Conservation (phyloP, 2,888 invertebrate genomes). For the Amiota minor region DNA sequence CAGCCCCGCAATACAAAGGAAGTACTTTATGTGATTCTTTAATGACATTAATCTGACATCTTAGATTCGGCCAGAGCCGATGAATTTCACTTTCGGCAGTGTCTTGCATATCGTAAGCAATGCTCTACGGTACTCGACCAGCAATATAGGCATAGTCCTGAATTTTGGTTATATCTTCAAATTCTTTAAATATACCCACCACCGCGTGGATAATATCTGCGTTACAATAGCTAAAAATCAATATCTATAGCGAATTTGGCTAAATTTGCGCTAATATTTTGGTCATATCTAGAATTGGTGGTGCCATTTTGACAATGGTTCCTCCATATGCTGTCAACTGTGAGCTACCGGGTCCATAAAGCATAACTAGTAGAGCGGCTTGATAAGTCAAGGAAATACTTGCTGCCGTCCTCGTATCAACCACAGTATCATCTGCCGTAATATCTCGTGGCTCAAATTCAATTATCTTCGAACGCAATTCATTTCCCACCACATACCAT, state of each 20-base stretch:
- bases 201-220: slow-evolving; percentile 87
- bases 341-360: slow-evolving; percentile 78
- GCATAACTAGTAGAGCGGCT: slow-evolving; percentile 84
- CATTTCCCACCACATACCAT: slow-evolving; percentile 82
- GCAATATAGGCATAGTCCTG: slow-evolving; percentile 86
- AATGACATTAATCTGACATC: slow-evolving; percentile 77
- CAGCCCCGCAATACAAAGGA: slow-evolving; percentile 79
- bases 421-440: slow-evolving; percentile 79
- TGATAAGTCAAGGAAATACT: slow-evolving; percentile 89
- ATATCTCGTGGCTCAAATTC: slow-evolving; percentile 81
- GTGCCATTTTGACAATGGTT: slow-evolving; percentile 93
- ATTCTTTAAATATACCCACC: slow-evolving; percentile 84
- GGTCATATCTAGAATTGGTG: slow-evolving; percentile 87
- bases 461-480: slow-evolving; percentile 84
- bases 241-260: slow-evolving; percentile 85
- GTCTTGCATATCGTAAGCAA: slow-evolving; percentile 79
- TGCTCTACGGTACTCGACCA: slow-evolving; percentile 81
- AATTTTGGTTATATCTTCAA: slow-evolving; percentile 78
- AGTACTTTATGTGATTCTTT: slow-evolving; percentile 80
- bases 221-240: slow-evolving; percentile 78
- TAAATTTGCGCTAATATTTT: slow-evolving; percentile 82
- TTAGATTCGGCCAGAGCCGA: slow-evolving; percentile 54
- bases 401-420: slow-evolving; percentile 88
- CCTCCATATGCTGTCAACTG: slow-evolving; percentile 83
- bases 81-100: slow-evolving; percentile 75